phyloP scores from a whole-genome alignment of 2,888 invertebrate genomes.

The Enoplolaimus lenunculus region DNA sequence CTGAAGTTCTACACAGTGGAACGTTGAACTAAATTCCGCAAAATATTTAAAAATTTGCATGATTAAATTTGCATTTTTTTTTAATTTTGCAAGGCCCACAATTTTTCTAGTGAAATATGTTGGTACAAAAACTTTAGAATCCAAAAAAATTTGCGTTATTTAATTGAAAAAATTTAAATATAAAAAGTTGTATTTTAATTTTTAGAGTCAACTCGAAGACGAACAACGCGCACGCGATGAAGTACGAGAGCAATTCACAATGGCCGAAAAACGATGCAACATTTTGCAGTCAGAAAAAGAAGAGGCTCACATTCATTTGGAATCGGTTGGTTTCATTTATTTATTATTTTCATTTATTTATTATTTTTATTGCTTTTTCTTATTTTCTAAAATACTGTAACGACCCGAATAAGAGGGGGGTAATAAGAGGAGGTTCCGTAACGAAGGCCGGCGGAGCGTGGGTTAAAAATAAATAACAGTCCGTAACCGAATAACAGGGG shows the following conservation, averaged over 20 bases:
- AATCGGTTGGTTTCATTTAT: slow-evolving; percentile 51
- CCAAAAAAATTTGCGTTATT: not conserved
- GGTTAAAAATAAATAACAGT: too few species aligned
- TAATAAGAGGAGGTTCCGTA: too few species aligned
- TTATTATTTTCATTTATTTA: not conserved
- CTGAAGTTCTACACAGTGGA: too few species aligned
- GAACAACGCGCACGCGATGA: slow-evolving; percentile 97
- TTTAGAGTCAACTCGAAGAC: slow-evolving; percentile 65
- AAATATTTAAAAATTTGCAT: not conserved
- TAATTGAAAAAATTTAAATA: not conserved
- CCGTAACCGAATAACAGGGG: too few species aligned
- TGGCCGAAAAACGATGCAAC: slow-evolving; percentile 88
- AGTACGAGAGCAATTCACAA: slow-evolving; percentile 87
- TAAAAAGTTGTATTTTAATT: not conserved
- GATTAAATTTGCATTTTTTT: not conserved
- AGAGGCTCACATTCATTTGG: slow-evolving; percentile 86
- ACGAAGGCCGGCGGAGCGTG: too few species aligned
- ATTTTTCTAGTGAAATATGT: too few species aligned
- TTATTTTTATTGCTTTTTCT: not conserved
- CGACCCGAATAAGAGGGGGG: too few species aligned
- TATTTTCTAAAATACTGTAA: too few species aligned
- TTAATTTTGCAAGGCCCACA: not conserved
- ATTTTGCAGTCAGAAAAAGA: slow-evolving; percentile 95
- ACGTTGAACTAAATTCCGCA: not conserved
- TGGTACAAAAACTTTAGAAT: too few species aligned